Conservation (phyloP, 2,797 vertebrate species). For the Dryobates pubescens region DNA sequence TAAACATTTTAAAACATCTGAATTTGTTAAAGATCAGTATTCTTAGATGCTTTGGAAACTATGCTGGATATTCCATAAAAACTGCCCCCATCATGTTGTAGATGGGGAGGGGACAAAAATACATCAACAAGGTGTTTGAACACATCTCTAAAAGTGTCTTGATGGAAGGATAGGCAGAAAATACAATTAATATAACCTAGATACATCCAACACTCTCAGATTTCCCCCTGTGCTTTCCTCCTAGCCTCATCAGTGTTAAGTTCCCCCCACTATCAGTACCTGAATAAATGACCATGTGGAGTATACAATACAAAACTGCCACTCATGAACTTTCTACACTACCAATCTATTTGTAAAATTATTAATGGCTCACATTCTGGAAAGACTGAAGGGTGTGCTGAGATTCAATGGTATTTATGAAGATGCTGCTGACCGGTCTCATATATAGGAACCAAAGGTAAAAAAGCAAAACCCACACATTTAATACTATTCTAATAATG, state of each 20-base stretch:
- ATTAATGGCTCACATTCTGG: background rate
- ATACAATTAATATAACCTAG: background rate
- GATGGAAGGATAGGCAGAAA: background rate
- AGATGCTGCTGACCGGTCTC: background rate
- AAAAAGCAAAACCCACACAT: background rate
- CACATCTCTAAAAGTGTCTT: background rate
- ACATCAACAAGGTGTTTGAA: background rate
- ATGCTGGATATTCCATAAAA: background rate
- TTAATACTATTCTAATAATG: background rate
- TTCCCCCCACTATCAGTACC: background rate
- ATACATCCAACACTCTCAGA: background rate
- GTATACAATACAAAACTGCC: background rate
- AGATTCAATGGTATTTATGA: background rate
- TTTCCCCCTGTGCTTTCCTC: background rate
- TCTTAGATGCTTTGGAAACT: background rate
- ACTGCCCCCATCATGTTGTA: no score
- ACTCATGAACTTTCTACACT: background rate
- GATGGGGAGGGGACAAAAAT: background rate
- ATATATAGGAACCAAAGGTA: background rate
- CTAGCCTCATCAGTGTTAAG: background rate
- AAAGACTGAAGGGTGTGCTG: background rate
- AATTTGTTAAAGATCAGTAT: background rate
- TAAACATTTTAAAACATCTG: background rate
- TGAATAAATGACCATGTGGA: background rate
- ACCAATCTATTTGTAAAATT: background rate